phyloP scores from a whole-genome alignment of 2,888 invertebrate species.

The Nasonia oneida region DNA sequence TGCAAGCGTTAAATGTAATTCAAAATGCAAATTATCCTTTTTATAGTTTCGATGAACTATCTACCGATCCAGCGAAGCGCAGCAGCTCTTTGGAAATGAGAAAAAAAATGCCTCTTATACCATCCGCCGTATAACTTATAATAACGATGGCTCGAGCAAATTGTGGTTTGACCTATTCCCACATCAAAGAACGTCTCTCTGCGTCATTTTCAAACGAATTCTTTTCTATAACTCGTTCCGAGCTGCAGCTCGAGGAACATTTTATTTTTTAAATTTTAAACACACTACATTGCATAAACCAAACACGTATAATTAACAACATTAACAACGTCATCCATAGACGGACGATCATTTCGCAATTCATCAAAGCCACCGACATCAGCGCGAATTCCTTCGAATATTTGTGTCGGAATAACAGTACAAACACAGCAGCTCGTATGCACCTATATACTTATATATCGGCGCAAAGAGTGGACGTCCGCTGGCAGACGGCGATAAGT shows the following conservation, averaged over 20 bases:
- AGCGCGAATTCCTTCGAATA: neutral
- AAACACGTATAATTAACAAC: neutral
- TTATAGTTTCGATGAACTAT: neutral
- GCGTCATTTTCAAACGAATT: too few relatives aligned
- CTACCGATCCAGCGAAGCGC: neutral
- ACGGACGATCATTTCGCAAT: constrained; percentile 10
- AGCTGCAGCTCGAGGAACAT: too few relatives aligned
- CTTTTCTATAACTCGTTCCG: neutral
- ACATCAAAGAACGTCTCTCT: neutral
- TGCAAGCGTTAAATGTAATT: neutral
- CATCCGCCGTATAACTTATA: neutral
- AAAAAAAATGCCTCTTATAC: neutral
- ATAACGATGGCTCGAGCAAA: neutral
- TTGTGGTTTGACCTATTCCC: neutral
- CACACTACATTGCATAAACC: neutral
- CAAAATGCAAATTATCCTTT: neutral
- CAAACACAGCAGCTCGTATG: neutral
- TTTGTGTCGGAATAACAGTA: constrained; percentile 1
- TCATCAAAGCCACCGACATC: neutral
- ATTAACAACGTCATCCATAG: constrained; percentile 2
- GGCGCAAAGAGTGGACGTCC: neutral
- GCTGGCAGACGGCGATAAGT: neutral
- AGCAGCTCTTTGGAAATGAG: neutral
- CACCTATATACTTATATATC: neutral
- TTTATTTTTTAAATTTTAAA: neutral